These are phyloP conservation scores for Lophotis ruficrista DNA, from an alignment of 2,113 vertebrate species.

Conservation along the genomic window DNA sequence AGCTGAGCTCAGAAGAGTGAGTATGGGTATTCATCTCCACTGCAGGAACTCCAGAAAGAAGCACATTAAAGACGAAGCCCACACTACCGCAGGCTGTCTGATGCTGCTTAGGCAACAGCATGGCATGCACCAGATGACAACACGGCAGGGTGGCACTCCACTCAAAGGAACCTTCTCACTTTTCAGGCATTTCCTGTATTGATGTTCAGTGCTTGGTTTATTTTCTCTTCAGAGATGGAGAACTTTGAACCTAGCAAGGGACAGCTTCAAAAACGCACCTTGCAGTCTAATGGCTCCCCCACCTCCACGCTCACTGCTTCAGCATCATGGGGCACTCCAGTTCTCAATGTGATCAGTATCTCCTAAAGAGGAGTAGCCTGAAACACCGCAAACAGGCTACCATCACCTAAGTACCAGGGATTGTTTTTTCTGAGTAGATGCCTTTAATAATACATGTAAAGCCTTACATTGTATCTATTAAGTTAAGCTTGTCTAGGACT, in stretches of 20 bases:
- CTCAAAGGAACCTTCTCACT: background rate
- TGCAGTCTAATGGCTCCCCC: background rate
- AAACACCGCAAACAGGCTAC: background rate
- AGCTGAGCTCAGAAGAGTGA: background rate
- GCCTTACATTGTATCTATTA: background rate
- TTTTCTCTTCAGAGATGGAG: background rate
- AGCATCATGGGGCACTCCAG: background rate
- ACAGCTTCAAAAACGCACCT: background rate
- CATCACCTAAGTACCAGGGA: background rate
- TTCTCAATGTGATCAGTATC: background rate
- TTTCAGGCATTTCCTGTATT: background rate
- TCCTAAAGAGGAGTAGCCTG: background rate
- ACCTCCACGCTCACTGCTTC: background rate
- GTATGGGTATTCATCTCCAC: fast-evolving
- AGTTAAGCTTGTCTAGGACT: background rate
- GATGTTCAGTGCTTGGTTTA: background rate
- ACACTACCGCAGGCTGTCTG: background rate
- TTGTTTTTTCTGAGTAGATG: background rate
- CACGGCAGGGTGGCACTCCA: background rate
- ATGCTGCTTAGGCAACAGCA: background rate
- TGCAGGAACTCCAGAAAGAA: background rate
- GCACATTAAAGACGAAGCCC: background rate
- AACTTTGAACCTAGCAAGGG: background rate
- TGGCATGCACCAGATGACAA: background rate
- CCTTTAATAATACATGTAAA: background rate